phyloP scores from a whole-genome alignment of 1,140 invertebrate genomes.

The Zeugodacus cucurbitae region DNA sequence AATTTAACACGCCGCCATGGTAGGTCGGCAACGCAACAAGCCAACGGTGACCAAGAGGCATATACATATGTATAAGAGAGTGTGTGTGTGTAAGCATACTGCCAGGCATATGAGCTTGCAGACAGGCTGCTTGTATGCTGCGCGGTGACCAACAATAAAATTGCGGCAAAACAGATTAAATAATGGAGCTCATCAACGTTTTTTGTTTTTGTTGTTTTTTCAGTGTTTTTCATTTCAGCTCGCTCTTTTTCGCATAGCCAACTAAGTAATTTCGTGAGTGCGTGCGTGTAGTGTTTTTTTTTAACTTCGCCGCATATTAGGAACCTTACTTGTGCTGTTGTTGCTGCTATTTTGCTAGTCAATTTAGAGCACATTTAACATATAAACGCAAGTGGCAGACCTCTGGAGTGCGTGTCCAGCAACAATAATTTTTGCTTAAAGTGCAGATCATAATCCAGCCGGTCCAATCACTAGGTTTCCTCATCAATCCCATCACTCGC shows the following conservation, averaged over 20 bases:
- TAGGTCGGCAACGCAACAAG: not conserved
- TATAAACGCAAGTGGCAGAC: not conserved
- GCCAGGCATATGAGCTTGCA: not conserved
- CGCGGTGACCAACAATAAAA: conserved; percentile 4
- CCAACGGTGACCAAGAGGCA: not conserved
- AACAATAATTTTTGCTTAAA: conserved; percentile 12
- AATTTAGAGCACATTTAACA: not conserved
- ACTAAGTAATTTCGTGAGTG: not conserved
- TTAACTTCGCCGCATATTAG: not conserved
- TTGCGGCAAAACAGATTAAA: conserved; percentile 13
- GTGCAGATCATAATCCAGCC: not conserved
- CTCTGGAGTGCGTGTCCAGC: not conserved
- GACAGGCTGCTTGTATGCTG: not conserved
- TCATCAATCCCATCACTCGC: not conserved
- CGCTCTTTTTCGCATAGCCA: not conserved
- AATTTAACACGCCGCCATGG: conserved; percentile 36
- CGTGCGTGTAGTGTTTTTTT: not conserved
- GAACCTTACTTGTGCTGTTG: not conserved
- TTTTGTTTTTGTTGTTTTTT: not conserved
- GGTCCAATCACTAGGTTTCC: not conserved
- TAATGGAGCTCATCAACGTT: conserved; percentile 5
- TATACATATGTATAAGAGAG: too few species aligned
- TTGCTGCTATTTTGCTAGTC: not conserved
- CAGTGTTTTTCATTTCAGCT: not conserved
- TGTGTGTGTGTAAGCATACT: not conserved